These are phyloP conservation scores for Lutraria lutraria DNA, from an alignment of 2,888 invertebrate species.

Conservation along the genomic window DNA sequence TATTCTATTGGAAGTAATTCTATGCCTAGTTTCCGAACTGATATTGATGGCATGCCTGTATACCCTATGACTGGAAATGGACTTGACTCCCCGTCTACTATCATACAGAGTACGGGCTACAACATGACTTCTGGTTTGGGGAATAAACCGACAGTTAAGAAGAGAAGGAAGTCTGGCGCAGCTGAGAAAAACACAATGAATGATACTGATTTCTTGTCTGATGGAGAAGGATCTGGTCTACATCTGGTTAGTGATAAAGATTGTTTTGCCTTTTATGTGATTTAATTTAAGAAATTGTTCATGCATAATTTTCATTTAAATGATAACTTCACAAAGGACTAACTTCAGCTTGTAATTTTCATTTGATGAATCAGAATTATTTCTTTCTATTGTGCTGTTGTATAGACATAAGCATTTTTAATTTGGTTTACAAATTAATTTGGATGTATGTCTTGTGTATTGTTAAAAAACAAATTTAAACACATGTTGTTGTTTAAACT, in stretches of 20 bases:
- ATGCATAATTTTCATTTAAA: too few species aligned
- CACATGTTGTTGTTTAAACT: too few species aligned
- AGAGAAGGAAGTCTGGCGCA: slow-evolving; percentile 52
- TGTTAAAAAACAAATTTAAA: too few species aligned
- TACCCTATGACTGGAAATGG: slow-evolving; percentile 57
- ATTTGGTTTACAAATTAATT: too few species aligned
- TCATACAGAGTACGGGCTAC: slow-evolving; percentile 74
- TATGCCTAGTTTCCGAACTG: slow-evolving; percentile 34
- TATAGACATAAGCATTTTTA: too few species aligned
- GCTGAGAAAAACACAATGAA: slow-evolving; percentile 6
- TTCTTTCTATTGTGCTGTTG: too few species aligned
- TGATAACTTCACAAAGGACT: too few species aligned
- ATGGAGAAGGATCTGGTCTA: neutral
- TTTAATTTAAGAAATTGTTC: too few species aligned
- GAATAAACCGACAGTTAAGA: slow-evolving; percentile 24
- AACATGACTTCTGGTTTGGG: slow-evolving; percentile 67
- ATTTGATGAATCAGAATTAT: too few species aligned
- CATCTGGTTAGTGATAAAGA: neutral
- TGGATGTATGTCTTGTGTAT: too few species aligned
- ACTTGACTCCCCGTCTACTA: slow-evolving; percentile 62
- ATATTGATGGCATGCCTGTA: slow-evolving; percentile 48
- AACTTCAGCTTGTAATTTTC: too few species aligned
- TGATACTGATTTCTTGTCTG: neutral
- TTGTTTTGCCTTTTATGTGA: neutral
- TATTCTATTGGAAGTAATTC: slow-evolving; percentile 58